Percentiles rank a stretch among this genome's conserved stretches.
Conservation (phyloP, 2,113 vertebrate genomes). For the Erythrolamprus reginae region DNA sequence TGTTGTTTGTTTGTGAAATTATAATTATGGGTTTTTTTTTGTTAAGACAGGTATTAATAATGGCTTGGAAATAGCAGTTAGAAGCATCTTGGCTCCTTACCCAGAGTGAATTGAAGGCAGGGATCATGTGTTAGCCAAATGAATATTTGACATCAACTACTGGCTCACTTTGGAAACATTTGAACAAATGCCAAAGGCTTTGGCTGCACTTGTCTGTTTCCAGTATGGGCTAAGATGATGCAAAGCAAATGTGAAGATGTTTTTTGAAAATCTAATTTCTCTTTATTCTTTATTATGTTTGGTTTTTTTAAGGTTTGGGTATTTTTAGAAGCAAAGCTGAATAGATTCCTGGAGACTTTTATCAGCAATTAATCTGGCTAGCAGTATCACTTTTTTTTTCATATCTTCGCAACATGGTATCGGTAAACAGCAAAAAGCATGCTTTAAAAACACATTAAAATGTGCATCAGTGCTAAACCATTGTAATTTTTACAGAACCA, state of each 20-base stretch:
- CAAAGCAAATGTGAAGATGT: constrained; percentile 47
- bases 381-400: background rate
- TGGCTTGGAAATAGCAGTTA: constrained; percentile 30
- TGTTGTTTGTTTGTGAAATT: background rate
- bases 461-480: background rate
- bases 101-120: constrained; percentile 31
- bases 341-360: constrained; percentile 8
- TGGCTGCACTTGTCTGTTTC: constrained; percentile 30
- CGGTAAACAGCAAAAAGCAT: background rate
- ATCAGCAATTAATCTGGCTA: constrained; percentile 9
- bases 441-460: background rate
- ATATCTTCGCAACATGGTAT: background rate
- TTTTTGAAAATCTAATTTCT: constrained; percentile 23
- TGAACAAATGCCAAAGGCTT: constrained; percentile 43
- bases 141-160: constrained; percentile 44
- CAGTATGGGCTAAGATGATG: constrained; percentile 41
- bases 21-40: constrained; percentile 27
- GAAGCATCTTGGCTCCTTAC: constrained; percentile 39
- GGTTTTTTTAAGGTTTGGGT: constrained; percentile 10
- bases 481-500: background rate
- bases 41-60: constrained; percentile 41
- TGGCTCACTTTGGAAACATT: constrained; percentile 34
- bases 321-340: constrained; percentile 16
- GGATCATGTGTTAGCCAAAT: constrained; percentile 41
- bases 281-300: constrained; percentile 5